Base-by-base conservation (phyloP, 2,113 vertebrate species). In the Aldabrachelys gigantea region DNA sequence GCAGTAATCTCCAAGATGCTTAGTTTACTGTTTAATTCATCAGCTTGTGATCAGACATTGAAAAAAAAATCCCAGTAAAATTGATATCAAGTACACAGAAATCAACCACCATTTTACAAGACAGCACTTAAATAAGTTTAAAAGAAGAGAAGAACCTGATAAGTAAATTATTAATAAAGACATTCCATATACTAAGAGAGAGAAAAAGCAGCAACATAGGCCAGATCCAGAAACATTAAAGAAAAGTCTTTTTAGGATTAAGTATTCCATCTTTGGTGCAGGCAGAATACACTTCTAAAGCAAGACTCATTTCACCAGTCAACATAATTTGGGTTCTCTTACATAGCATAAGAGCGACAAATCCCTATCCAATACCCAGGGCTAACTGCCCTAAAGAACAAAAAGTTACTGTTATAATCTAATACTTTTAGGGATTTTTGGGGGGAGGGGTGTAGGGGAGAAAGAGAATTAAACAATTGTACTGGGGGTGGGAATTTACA, bases 361-460 rank as follows among this genome's bases (percentile, higher is more conserved):
- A n/a, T 72, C 13, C 25, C 75, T 78, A 47, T 47, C 41, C 12
- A 47, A 47, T 47, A 47, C 21, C 12, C n/a, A 91, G 16, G 5
- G 11, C 5, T 87, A 35, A 38, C 79, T 57, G 25, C 41, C 19
- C 75, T 25, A 12, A 78, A 78, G 41, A 78, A 78, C 41, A 78
- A 78, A 78, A 78, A 47, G 24, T 72, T 72, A 72, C 9, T 27
- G 25, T 47, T 78, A 78, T 27, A 78, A 44, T 47, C 41, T 25
- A 78, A 47, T 47, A 78, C 72, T 76, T 47, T 31, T 72, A 22
- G 5, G n/a, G 35, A 8, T 69, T 62, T 65, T n/a, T 19, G 9
- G 3, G 6, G 4, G 17, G 4, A 2, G 8, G 2, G 19, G 8
- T 2, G 31, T 17, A 13, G 31, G 4, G 22, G n/a, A 38, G 65